phyloP scores from a whole-genome alignment of 2,113 vertebrate species.

The Taxidea taxus region DNA sequence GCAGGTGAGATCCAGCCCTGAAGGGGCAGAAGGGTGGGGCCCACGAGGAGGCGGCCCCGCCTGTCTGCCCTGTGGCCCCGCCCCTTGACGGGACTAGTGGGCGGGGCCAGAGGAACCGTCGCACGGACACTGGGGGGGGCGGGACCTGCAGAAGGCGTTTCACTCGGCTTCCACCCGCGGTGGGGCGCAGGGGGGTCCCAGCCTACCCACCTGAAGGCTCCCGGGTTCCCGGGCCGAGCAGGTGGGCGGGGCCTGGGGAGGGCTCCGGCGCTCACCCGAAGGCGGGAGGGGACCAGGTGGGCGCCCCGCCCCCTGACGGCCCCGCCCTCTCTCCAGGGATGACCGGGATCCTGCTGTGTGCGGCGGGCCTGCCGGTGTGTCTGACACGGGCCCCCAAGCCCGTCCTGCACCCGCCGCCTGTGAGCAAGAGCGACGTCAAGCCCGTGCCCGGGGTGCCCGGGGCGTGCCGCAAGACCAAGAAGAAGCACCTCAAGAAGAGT shows the following conservation, averaged over 20 bases:
- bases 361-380: constrained; percentile 94
- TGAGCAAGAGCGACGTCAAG: constrained; percentile 97
- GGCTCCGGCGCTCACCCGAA: accelerated
- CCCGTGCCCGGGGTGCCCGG: constrained; percentile 93
- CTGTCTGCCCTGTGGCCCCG: accelerated
- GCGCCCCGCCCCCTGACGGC: background rate
- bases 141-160: background rate
- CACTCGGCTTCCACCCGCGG: background rate
- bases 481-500: constrained; percentile 96
- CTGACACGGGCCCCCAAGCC: constrained; percentile 96
- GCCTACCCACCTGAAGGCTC: background rate
- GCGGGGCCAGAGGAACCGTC: background rate
- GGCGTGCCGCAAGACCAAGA: constrained; percentile 97
- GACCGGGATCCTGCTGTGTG: constrained; percentile 97
- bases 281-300: background rate
- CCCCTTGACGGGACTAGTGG: background rate
- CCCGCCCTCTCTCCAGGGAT: constrained; percentile 85
- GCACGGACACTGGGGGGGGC: background rate
- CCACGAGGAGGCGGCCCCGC: background rate
- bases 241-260: background rate
- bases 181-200: too few relatives aligned
- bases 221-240: background rate
- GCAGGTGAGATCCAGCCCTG: constrained; percentile 87
- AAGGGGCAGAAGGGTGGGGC: accelerated
- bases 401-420: constrained; percentile 94